Base-by-base conservation (phyloP, 2,113 vertebrate species). In the Sterrhoptilus dennistouni region DNA sequence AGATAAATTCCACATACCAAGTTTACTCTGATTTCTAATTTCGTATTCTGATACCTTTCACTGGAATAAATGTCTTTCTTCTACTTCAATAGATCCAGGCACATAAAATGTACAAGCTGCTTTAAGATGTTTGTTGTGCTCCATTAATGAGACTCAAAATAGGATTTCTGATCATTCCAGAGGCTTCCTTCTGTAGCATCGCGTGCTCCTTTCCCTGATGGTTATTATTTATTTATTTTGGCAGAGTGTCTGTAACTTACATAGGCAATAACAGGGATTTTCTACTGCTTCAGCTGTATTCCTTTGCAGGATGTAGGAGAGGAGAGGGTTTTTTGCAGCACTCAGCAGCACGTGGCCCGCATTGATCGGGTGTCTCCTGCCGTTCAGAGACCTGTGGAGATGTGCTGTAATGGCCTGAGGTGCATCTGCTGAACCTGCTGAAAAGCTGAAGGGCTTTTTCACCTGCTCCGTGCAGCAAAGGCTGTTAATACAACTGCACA, bases 191-290 rank as follows among this genome's bases (percentile, higher is more conserved):
- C 36, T 87, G 74, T 50, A 54, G 36, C 50, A 25, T 68, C 21
- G 2, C 9, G 24, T 65, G 57, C 79, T 79, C 6, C 0, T 75
- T 89, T 91, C 81, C 76, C 40, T 86, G 14, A 40, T 29, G 44
- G 42, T 35, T 49, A 23, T 80, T 80, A 72, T 90, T 72, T 92
- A 66, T 94, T 90, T 82, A 81, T 89, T 93, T 95, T 31, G 27
- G 18, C 68, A 68, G 45, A 40, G 16, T 25, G 28, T 80, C 92
- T 96, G 63, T 74, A 54, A 74, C 56, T 86, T 44, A 35, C 1
- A 2, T 3, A 33, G 80, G 22, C 82, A 70, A 33, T 56, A 63
- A 40, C 11, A 70, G 64, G 52, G 31, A 36, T 89, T 90, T 75
- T 75, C 56, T 81, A 12, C 53, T 63, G 52, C 77, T 90, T 82